Evolutionary conservation across 2,113 vertebrate genomes (phyloP).

Genomic region (Grammomys surdaster): DNA sequence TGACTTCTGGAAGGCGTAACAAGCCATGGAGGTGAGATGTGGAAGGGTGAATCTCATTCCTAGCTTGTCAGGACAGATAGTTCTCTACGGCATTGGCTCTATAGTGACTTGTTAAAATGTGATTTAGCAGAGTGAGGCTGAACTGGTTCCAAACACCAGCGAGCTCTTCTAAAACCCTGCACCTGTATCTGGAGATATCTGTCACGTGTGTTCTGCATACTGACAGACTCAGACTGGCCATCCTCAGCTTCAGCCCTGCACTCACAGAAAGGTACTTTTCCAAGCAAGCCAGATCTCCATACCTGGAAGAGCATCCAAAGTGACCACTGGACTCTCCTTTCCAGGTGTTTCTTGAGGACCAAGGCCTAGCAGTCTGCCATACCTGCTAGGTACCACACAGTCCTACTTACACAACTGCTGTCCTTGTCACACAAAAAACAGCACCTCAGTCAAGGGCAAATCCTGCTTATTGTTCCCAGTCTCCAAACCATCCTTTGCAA

Average conservation of each 20-base stretch:
- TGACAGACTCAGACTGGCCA: neutral
- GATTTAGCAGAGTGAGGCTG: neutral
- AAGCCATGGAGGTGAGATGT: neutral
- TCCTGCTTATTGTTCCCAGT: conserved; percentile 90
- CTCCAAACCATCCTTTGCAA: conserved; percentile 87
- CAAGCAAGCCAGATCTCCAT: neutral
- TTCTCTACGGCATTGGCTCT: fast-evolving
- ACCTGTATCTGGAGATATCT: neutral
- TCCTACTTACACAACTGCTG: conserved; percentile 72
- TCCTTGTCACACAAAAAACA: conserved; percentile 88
- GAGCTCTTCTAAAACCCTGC: neutral
- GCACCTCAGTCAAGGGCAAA: conserved; percentile 88
- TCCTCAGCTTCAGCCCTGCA: neutral
- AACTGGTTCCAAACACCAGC: neutral
- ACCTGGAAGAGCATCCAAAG: neutral
- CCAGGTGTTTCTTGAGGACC: conserved; percentile 52
- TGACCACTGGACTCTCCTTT: neutral
- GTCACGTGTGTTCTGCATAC: neutral
- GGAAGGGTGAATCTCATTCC: neutral
- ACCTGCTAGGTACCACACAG: neutral
- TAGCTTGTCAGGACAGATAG: neutral
- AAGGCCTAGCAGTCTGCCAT: conserved; percentile 27
- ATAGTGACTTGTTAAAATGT: fast-evolving
- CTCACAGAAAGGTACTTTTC: neutral
- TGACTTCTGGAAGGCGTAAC: neutral